phyloP scores from a whole-genome alignment of 2,888 invertebrate species.

The Ophion costatus region DNA sequence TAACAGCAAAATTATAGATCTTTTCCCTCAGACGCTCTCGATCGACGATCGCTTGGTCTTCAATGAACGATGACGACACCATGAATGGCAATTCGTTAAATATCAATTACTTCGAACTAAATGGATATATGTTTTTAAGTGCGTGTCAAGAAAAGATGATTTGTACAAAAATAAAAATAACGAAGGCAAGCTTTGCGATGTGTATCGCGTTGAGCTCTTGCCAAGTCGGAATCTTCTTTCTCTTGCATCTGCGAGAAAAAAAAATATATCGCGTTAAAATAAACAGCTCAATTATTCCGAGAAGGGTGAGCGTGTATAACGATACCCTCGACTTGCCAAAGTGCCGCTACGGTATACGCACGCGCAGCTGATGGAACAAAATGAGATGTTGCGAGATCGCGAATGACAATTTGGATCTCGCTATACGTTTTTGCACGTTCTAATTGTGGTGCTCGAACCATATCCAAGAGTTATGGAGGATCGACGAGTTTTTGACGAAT shows the following conservation, averaged over 20 bases:
- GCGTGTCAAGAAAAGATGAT: not conserved
- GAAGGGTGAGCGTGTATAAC: constrained; percentile 43
- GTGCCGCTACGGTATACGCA: not conserved
- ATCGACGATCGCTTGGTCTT: too few relatives aligned
- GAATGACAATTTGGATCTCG: constrained; percentile 47
- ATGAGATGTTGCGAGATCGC: constrained; percentile 48
- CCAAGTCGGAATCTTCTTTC: constrained; percentile 7
- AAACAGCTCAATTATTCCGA: constrained; percentile 58
- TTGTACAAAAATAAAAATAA: not conserved
- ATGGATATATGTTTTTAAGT: not conserved
- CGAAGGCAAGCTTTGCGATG: not conserved
- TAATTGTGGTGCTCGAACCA: constrained; percentile 43
- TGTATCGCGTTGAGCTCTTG: not conserved
- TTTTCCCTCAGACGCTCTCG: too few relatives aligned
- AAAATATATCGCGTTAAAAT: constrained; percentile 40
- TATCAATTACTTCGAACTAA: not conserved
- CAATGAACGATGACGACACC: too few relatives aligned
- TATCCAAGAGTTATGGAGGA: constrained; percentile 60
- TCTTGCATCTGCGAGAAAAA: constrained; percentile 20
- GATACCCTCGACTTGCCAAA: constrained; percentile 12
- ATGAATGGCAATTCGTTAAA: constrained; percentile 5
- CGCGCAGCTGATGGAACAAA: constrained; percentile 17
- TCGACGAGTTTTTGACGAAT: constrained; percentile 67
- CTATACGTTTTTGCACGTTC: constrained; percentile 36
- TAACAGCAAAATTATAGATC: too few relatives aligned